Conservation (phyloP, 2,113 vertebrate genomes). For the Entomyzon cyanotis region DNA sequence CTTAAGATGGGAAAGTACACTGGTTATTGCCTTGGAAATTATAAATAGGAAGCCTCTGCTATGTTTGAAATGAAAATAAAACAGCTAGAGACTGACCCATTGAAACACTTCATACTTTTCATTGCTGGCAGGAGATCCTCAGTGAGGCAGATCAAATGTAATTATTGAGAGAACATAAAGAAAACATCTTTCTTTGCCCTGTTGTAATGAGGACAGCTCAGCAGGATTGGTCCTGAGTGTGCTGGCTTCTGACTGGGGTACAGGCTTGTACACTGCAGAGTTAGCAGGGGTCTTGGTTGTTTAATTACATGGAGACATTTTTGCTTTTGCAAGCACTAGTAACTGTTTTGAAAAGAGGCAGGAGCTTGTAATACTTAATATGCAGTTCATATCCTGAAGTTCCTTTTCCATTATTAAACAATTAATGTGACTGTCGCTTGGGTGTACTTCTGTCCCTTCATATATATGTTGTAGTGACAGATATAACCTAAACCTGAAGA, state of each 20-base stretch:
- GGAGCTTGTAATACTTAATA: not conserved
- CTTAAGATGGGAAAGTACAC: not conserved
- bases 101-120: conserved; percentile 15
- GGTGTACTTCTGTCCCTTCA: not conserved
- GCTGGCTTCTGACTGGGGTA: not conserved
- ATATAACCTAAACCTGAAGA: not conserved
- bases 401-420: not conserved
- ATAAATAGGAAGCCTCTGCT: not conserved
- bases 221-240: conserved; percentile 2
- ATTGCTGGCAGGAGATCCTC: conserved; percentile 35
- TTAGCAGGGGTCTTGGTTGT: not conserved
- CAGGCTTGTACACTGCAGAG: not conserved
- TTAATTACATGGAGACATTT: conserved; percentile 25
- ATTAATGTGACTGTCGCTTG: not conserved
- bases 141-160: conserved; percentile 36
- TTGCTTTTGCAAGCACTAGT: conserved; percentile 3
- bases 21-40: conserved; percentile 32
- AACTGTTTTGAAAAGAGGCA: not conserved
- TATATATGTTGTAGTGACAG: not conserved
- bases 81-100: conserved; percentile 32
- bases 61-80: conserved; percentile 37
- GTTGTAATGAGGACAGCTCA: conserved; percentile 45
- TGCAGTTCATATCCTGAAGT: not conserved
- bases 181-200: conserved; percentile 20
- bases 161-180: conserved; percentile 35